Evolutionary conservation across 2,888 invertebrate species (phyloP).

Genomic region (Drosophila quasianomalipes): DNA sequence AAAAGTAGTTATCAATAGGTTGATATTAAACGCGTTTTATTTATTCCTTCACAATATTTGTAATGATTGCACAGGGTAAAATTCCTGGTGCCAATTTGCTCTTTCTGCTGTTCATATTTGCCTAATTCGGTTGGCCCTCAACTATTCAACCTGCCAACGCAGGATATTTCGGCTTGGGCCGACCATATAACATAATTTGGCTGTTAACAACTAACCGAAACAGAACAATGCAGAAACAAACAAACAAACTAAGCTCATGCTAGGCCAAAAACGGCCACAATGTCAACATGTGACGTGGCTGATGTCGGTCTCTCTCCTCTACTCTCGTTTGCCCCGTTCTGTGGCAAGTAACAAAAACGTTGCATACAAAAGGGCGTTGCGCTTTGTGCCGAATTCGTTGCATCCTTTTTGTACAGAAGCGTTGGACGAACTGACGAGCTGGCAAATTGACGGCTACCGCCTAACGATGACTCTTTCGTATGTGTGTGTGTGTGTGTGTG

Average conservation of each 20-base stretch:
- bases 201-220: conserved; percentile 66
- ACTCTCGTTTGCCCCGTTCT: not conserved
- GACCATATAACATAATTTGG: conserved; percentile 68
- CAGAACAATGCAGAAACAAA: conserved; percentile 42
- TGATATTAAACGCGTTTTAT: not conserved
- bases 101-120: conserved; percentile 1
- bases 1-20: not conserved
- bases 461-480: conserved; percentile 5
- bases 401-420: conserved; percentile 22
- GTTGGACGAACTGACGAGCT: conserved; percentile 49
- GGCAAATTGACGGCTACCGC: conserved; percentile 43
- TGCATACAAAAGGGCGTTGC: conserved; percentile 60
- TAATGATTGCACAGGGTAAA: not conserved
- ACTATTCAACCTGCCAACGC: conserved; percentile 22
- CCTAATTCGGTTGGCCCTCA: not conserved
- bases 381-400: conserved; percentile 50
- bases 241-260: conserved; percentile 16
- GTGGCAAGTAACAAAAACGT: conserved; percentile 49
- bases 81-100: conserved; percentile 10
- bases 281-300: conserved; percentile 60
- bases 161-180: not conserved
- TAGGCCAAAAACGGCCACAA: conserved; percentile 33
- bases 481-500: not conserved
- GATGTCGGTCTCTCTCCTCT: not conserved
- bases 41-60: not conserved